Base-by-base conservation (phyloP, 2,797 vertebrate species). In the Brachyalestes nurse region DNA sequence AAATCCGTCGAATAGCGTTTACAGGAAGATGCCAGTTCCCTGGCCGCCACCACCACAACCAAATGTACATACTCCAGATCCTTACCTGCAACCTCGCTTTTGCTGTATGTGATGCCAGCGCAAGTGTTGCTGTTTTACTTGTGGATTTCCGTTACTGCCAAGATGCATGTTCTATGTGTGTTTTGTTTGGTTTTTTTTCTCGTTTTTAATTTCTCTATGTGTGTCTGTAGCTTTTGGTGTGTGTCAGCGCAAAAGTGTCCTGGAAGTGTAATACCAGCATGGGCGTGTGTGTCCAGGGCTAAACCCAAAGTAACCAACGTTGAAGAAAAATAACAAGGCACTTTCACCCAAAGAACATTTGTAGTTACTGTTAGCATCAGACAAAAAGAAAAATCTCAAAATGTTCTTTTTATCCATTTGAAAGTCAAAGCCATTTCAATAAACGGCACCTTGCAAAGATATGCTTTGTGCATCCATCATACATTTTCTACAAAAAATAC, bases 101-200 rank as follows among this genome's bases (percentile, higher is more conserved):
- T 83, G 81, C 79, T 89, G 87, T 90, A 91, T 87, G 89, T 92
- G 82, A 86, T 89, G 87, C 89, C 87, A 62, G 80, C 82, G 84
- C 82, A 75, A 81, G 72, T 88, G 90, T 86, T 83, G 80, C 84
- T 78, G 87, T 88, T 86, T 86, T 86, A 78, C 85, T 85, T 86
- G 85, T 85, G 53, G 62, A 84, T 86, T 87, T 87, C 88, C 82
- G 83, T 91, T 91, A 84, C 87, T 88, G 90, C 89, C 87, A 77
- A 81, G 81, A 81, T 92, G 94, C 92, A 93, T 93, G 93, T 93
- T 91, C 73, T 19, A 78, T 85, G 23, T 61, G 58, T 47, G 23
- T 49, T 25, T 73, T 67, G 88, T 84, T 88, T 47, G 42, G 75
- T 19, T 85, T 91, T 78, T 84, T 86, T 85, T 40, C 21, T 45